phyloP scores from a whole-genome alignment of 2,113 vertebrate species.

The Genyomyrus donnyi region DNA sequence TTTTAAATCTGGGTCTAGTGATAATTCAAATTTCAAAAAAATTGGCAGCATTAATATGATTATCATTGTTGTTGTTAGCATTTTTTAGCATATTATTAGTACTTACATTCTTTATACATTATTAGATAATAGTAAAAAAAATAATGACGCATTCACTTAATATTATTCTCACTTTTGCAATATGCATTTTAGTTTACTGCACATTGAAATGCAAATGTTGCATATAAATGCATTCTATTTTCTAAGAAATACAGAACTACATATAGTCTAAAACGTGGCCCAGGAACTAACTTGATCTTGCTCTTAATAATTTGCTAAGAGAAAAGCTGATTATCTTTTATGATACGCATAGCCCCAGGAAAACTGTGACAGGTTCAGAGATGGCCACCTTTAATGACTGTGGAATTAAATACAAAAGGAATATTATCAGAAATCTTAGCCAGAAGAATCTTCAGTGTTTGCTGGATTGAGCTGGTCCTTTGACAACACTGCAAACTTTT shows the following conservation, averaged over 20 bases:
- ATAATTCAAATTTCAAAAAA: background rate
- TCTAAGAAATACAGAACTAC: background rate
- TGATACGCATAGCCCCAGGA: background rate
- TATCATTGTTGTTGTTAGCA: background rate
- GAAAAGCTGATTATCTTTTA: background rate
- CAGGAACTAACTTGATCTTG: background rate
- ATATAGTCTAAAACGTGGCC: background rate
- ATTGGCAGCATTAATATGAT: background rate
- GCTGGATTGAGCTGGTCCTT: background rate
- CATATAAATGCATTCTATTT: background rate
- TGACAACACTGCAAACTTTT: background rate
- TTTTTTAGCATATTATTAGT: background rate
- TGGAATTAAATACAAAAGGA: background rate
- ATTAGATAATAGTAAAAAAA: background rate
- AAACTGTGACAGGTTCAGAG: background rate
- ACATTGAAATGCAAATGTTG: background rate
- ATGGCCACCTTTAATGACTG: background rate
- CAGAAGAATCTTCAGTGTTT: background rate
- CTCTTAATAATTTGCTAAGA: background rate
- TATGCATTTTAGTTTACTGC: background rate
- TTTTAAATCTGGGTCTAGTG: background rate
- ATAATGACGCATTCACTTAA: background rate
- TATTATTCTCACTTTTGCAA: background rate
- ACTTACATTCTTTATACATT: background rate
- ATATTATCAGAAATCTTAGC: background rate